Base-by-base conservation (phyloP, 1,140 invertebrate genomes). In the Bombus impatiens region DNA sequence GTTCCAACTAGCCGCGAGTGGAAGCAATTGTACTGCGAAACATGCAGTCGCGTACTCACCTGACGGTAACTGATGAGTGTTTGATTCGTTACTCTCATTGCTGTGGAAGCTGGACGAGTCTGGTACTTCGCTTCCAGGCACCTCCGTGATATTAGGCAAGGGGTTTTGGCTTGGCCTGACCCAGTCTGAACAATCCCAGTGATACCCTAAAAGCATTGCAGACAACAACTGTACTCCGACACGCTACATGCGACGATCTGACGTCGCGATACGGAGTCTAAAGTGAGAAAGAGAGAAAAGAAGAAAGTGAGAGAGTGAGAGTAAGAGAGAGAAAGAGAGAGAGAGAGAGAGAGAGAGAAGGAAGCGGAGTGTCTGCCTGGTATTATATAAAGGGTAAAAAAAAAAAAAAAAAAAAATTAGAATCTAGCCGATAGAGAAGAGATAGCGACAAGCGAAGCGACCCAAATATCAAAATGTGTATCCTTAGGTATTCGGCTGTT, bases 121-220 rank as follows among this genome's bases (percentile, higher is more conserved):
- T 57, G 97, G 97, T 80, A 98, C 97, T 96, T 99, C 98, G 91
- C 97, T 98, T 91, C 98, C 98, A 86, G 98, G 98, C 88, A 99
- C 97, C 95, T 98, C 98, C 82, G 98, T 98, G 94, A 99, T 99
- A 94, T 98, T 98, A 77, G 98, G 98, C 90, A 98, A 95, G 85
- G 98, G 97, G 93, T 97, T 97, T 95, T 98, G 97, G 94, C 96
- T 97, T 91, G 96, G 96, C 82, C 97, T 96, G 88, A 98, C 97
- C 98, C 98, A 99, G 96, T 99, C 98, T 88, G 98, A 99, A 94
- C 98, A 98, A 95, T 99, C 98, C 98, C 98, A 99, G 96, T 99
- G 98, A 95, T 99, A 99, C 94, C 97, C 97, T 97, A 94, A 94
- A 95, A 96, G 92, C 87, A 94, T 94, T 92, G 90, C 90, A 94